Base-by-base conservation (phyloP, 2,888 invertebrate species). In the Geophilus truncorum region DNA sequence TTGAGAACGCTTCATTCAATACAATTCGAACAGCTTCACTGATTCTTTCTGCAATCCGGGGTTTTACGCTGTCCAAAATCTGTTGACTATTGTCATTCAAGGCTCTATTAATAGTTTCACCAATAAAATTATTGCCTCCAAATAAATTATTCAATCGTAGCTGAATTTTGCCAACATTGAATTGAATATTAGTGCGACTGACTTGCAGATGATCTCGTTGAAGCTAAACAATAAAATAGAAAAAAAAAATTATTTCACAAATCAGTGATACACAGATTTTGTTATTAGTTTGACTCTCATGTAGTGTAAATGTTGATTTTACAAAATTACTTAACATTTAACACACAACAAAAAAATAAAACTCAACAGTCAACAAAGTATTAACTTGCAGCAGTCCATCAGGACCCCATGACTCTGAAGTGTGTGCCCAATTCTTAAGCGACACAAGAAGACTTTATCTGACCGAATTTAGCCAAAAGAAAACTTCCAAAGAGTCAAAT, bases 11-110 rank as follows among this genome's bases (percentile, higher is more conserved):
- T 6, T 80, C 80, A 30, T 80, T 80, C n/a, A 80, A 34, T 34
- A 80, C 51, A 15, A 51, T 80, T 34, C 75, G 32, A 18, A 80
- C 80, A n/a, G 80, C 80, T 76, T 80, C 80, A 18, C 80, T 80
- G 18, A 80, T 80, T 25, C 80, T 28, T 12, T 80, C 80, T n/a
- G 80, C 80, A 10, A 80, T 80, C 4, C 80, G 70, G 9, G 80
- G 80, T 76, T 80, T 80, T 15, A 80, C 23, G 25, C 76, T 80
- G n/a, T 70, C 80, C n/a, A 80, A 23, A 25, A 80, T 28, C 23
- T 80, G 80, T 36, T 80, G 75, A 36, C 80, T 45, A 12, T 80
- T 80, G 7, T 80, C 80, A 75, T 80, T 80, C n/a, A 80, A 36
- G 0, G 75, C 80, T 28, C 75, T 32, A 12, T 80, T 80, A 23